Base-by-base conservation (phyloP, 2,888 invertebrate genomes). In the Cotesia congregata region DNA sequence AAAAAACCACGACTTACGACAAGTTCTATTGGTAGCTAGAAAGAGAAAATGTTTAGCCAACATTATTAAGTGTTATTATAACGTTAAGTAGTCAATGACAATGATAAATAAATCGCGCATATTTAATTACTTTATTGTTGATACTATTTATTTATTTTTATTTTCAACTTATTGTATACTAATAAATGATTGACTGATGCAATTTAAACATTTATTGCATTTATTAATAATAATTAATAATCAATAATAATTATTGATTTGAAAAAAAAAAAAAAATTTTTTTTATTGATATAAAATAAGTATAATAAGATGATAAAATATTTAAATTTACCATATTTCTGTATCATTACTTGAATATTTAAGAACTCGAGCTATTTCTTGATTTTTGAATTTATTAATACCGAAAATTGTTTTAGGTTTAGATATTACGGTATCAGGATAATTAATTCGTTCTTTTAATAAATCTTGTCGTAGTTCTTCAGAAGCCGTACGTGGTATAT, bases 261-360 rank as follows among this genome's bases (percentile, higher is more conserved):
- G n/a, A n/a, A n/a, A n/a, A n/a, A n/a, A n/a, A n/a, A n/a, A n/a
- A n/a, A n/a, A 17, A 6, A 62, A 62, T n/a, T 17, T 3, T 62
- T 62, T 17, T 9, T 41, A 7, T 9, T 41, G 9, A 62, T 6
- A 62, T 17, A 62, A 12, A n/a, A 62, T 15, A 15, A n/a, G n/a
- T n/a, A n/a, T n/a, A n/a, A n/a, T n/a, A n/a, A n/a, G n/a, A n/a
- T n/a, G n/a, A 62, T 17, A 62, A 12, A n/a, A 62, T 15, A 15
- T 7, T 9, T 77, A 20, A 39, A 61, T 85, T 90, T 91, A 95
- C 95, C 95, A 95, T 87, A 95, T 95, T 91, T 95, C 95, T 75
- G 95, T 95, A 80, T 92, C 93, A 83, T 91, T 91, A 82, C 93
- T 93, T 12, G 92, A 91, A 85, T 93, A 91, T 77, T 93, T 93